A percentile compares a stretch with the other conserved stretches of the same genome.
These are phyloP conservation scores for Zosterops japonicus DNA, from an alignment of 2,113 vertebrate genomes.

Conservation along the genomic window DNA sequence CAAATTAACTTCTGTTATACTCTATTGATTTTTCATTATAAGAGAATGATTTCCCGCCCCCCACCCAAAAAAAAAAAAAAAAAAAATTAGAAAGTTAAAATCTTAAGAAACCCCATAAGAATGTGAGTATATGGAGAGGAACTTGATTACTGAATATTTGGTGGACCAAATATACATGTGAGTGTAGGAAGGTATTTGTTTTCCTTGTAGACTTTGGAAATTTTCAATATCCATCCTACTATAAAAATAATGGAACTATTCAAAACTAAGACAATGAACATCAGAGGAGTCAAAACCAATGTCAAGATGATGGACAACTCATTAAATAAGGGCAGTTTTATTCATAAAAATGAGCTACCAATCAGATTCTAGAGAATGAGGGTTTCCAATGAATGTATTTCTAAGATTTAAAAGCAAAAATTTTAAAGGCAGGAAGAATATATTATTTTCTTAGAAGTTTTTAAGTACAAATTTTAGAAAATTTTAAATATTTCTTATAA, in stretches of 20 bases:
- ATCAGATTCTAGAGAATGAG: not conserved
- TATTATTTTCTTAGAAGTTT: not conserved
- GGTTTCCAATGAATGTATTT: not conserved
- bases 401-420: not conserved
- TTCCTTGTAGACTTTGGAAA: not conserved
- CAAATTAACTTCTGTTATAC: not conserved
- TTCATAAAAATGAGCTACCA: not conserved
- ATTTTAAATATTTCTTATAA: not conserved
- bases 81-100: not conserved
- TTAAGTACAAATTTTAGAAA: not conserved
- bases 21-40: not conserved
- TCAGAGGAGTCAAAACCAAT: not conserved
- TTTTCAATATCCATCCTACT: not conserved
- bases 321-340: not conserved
- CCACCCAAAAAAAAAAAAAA: not conserved
- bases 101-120: not conserved
- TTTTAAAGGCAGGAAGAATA: not conserved
- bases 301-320: not conserved
- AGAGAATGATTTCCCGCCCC: rapidly evolving
- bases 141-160: not conserved
- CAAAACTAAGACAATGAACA: not conserved
- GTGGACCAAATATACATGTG: not conserved
- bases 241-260: not conserved
- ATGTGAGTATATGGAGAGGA: not conserved
- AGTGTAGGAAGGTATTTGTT: not conserved